These are phyloP conservation scores for Yponomeuta cagnagella DNA, from an alignment of 2,888 invertebrate genomes.

Conservation along the genomic window DNA sequence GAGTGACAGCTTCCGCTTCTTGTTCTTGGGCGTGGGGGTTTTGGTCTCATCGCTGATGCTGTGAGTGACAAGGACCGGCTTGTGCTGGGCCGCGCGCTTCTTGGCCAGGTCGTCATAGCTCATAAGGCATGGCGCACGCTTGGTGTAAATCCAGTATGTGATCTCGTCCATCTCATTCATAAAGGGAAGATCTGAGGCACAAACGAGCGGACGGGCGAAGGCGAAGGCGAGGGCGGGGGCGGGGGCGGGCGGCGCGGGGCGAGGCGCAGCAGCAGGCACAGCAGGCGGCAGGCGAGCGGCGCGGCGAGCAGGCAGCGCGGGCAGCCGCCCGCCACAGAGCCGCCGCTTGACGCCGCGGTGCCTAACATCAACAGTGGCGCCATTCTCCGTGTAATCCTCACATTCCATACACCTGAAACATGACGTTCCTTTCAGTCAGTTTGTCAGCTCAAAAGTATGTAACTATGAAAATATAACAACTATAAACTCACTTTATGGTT, in stretches of 20 bases:
- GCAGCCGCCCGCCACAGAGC: conserved; percentile 13
- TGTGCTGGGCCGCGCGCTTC: conserved; percentile 27
- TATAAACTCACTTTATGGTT: neutral
- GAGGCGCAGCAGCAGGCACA: conserved; percentile 6
- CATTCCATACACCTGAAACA: conserved; percentile 60
- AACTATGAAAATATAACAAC: neutral
- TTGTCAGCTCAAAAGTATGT: neutral
- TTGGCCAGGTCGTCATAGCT: conserved; percentile 49
- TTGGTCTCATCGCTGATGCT: neutral
- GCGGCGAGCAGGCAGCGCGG: neutral
- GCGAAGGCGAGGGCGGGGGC: conserved; percentile 17
- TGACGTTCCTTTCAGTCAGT: neutral
- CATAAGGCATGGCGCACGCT: conserved; percentile 64
- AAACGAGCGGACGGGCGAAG: neutral
- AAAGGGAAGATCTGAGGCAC: conserved; percentile 42
- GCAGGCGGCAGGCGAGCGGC: neutral
- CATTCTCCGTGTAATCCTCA: conserved; percentile 32
- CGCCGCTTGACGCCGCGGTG: conserved; percentile 18
- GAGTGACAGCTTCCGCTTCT: conserved; percentile 51
- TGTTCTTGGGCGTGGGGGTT: conserved; percentile 42
- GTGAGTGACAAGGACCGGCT: neutral
- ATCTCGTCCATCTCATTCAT: conserved; percentile 69
- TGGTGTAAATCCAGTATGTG: conserved; percentile 63
- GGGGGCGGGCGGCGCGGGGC: conserved; percentile 18
- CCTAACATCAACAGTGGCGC: conserved; percentile 17